These are phyloP conservation scores for Aix galericulata DNA, from an alignment of 2,113 vertebrate species.

Conservation along the genomic window DNA sequence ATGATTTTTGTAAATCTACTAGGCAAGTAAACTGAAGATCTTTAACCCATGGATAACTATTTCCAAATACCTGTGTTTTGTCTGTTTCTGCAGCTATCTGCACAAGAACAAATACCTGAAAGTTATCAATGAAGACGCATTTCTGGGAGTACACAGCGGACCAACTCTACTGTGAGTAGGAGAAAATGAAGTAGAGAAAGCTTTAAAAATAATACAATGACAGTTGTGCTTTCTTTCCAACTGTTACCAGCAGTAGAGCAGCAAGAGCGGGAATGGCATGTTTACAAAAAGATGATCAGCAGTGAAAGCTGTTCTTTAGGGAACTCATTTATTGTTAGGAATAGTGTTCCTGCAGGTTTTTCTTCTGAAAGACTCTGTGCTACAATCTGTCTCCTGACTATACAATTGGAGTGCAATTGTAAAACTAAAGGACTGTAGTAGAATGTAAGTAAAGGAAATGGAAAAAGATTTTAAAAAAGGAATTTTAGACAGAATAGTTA, in stretches of 20 bases:
- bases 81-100: constrained; percentile 83
- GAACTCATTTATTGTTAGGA: neutral
- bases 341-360: neutral
- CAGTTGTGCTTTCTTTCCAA: neutral
- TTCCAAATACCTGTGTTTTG: neutral
- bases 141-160: constrained; percentile 86
- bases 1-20: neutral
- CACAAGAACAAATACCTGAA: constrained; percentile 91
- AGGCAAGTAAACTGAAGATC: neutral
- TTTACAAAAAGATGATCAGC: neutral
- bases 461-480: neutral
- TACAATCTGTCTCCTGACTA: neutral
- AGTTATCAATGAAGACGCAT: constrained; percentile 86
- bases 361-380: neutral
- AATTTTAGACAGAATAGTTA: neutral
- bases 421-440: neutral
- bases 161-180: constrained; percentile 92
- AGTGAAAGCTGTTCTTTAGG: neutral
- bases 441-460: neutral
- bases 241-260: neutral
- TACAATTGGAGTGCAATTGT: neutral
- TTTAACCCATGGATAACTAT: neutral
- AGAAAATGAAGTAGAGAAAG: neutral
- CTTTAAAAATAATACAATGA: neutral
- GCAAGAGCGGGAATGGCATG: neutral